phyloP scores from a whole-genome alignment of 1,140 invertebrate species.

The Neoseiulus cucumeris region DNA sequence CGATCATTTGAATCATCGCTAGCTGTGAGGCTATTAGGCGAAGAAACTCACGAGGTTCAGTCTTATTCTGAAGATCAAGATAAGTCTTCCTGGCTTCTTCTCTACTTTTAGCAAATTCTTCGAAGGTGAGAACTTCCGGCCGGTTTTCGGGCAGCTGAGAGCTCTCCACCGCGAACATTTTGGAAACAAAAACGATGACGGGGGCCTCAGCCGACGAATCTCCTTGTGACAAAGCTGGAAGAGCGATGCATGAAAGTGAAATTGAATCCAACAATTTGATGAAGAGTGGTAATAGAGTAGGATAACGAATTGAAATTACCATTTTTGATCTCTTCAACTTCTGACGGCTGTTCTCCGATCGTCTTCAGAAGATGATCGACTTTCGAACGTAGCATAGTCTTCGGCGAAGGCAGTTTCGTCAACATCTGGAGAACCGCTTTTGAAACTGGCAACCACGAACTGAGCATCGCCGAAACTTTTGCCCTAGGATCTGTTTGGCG shows the following conservation, averaged over 20 bases:
- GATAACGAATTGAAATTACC: slow-evolving; percentile 23
- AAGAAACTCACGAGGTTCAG: no score
- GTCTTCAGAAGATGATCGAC: slow-evolving; percentile 9
- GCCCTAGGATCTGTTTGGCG: slow-evolving; percentile 51
- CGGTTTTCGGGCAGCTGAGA: slow-evolving; percentile 46
- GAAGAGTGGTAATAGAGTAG: not conserved
- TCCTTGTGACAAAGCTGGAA: slow-evolving; percentile 46
- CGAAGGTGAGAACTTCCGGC: slow-evolving; percentile 44
- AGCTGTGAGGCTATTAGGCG: not conserved
- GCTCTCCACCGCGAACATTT: slow-evolving; percentile 55
- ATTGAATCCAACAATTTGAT: not conserved
- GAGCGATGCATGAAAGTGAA: not conserved
- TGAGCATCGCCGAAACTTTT: slow-evolving; percentile 56
- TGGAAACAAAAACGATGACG: slow-evolving; percentile 77
- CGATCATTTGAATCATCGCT: no score
- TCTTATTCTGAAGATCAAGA: no score
- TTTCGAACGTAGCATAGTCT: not conserved
- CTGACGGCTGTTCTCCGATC: slow-evolving; percentile 36
- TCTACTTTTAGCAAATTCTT: slow-evolving; percentile 48
- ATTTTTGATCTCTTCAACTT: slow-evolving; percentile 50
- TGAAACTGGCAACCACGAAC: slow-evolving; percentile 74
- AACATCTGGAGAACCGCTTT: slow-evolving; percentile 41
- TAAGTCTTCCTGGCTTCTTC: slow-evolving; percentile 35
- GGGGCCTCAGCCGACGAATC: slow-evolving; percentile 39
- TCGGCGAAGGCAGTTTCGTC: not conserved